Conservation (phyloP, 2,888 invertebrate species). For the Galerucella nymphaeae region DNA sequence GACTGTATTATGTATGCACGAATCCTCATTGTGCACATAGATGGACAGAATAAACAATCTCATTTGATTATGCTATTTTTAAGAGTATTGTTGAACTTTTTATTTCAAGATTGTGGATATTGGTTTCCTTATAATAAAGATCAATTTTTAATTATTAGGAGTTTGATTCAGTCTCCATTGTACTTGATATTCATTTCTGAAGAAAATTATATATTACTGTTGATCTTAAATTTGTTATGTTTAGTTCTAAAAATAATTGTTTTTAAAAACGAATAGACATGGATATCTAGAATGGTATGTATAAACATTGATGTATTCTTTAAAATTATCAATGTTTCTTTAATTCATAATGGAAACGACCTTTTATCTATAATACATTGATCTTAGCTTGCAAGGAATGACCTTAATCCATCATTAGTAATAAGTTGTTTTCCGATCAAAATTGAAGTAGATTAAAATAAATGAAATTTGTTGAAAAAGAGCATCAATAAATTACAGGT, state of each 20-base stretch:
- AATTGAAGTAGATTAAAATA: neutral
- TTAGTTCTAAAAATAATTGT: neutral
- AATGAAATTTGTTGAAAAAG: neutral
- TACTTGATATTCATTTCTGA: too few species aligned
- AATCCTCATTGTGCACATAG: constrained; percentile 91
- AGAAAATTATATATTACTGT: too few species aligned
- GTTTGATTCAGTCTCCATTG: too few species aligned
- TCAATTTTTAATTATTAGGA: too few species aligned
- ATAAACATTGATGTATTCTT: neutral
- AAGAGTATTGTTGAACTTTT: neutral
- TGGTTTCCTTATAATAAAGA: too few species aligned
- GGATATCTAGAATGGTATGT: neutral
- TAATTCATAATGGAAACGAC: constrained; percentile 8
- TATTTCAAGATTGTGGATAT: too few species aligned
- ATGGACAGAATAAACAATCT: constrained; percentile 85
- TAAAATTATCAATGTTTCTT: neutral
- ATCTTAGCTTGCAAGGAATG: neutral
- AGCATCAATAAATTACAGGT: constrained; percentile 21
- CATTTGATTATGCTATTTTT: neutral
- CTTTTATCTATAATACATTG: constrained; percentile 28
- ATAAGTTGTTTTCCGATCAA: neutral
- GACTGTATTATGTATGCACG: constrained; percentile 96
- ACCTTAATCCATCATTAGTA: neutral
- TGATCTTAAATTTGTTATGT: too few species aligned
- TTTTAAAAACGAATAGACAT: neutral